A percentile compares a stretch with the other conserved stretches of the same genome.
Conservation (phyloP, 2,888 invertebrate genomes). For the Cenopis cana region DNA sequence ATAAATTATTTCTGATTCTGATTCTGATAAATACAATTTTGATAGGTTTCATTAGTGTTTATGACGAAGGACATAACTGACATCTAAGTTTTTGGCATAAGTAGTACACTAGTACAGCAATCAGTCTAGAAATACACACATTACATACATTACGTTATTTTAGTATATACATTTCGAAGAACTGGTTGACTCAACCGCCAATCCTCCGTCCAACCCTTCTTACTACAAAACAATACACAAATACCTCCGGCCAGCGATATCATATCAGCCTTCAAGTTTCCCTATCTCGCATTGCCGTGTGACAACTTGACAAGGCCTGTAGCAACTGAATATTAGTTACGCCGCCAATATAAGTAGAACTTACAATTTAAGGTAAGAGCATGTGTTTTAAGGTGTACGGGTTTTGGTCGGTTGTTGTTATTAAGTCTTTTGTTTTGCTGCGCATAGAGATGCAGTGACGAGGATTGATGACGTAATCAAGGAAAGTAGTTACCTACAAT, state of each 20-base stretch:
- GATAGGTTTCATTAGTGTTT: too few relatives aligned
- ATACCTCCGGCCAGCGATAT: slow-evolving; percentile 37
- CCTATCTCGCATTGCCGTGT: slow-evolving; percentile 31
- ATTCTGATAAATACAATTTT: too few relatives aligned
- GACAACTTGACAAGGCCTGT: slow-evolving; percentile 37
- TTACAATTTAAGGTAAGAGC: not conserved
- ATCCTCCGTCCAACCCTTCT: slow-evolving; percentile 16
- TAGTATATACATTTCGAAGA: not conserved
- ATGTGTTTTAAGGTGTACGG: not conserved
- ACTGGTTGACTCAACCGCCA: not conserved
- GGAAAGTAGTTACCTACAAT: not conserved
- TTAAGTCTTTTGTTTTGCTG: slow-evolving; percentile 20
- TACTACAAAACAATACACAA: slow-evolving; percentile 28
- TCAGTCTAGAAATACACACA: too few relatives aligned
- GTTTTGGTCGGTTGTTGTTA: slow-evolving; percentile 5
- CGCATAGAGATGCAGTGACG: not conserved
- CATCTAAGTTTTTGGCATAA: too few relatives aligned
- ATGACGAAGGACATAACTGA: too few relatives aligned
- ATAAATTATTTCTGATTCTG: too few relatives aligned
- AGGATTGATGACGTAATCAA: slow-evolving; percentile 5
- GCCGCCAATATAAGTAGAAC: slow-evolving; percentile 7
- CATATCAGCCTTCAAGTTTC: slow-evolving; percentile 37
- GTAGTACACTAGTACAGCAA: too few relatives aligned
- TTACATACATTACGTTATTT: too few relatives aligned
- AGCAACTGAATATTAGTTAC: slow-evolving; percentile 25